Base-by-base conservation (phyloP, 2,113 vertebrate species). In the Hippocampus barbouri region DNA sequence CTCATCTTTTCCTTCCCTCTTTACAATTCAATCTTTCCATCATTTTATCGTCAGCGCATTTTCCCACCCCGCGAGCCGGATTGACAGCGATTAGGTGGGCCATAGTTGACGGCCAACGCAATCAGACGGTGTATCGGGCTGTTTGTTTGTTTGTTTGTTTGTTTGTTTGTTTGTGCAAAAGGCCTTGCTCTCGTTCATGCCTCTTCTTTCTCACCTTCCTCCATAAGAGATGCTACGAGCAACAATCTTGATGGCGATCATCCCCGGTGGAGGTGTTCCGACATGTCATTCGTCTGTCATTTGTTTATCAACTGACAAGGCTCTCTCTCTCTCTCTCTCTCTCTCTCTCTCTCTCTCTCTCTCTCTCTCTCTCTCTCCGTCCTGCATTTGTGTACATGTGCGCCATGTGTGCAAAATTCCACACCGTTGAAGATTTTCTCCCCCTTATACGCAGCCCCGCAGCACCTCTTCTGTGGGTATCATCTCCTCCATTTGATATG, bases 1-100 rank as follows among this genome's bases (percentile, higher is more conserved):
- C 85, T 81, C 72, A 68, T 69, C 74, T 70, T 81, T 79, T 75
- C 74, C 62, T 66, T 66, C 43, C 67, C 66, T 75, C 68, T 79
- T 75, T 83, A 67, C 81, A 68, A 75, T 70, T 83, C 82, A 64
- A 82, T 72, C 78, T 81, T 79, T 85, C 83, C 82, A 69, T 87
- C 87, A 85, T 86, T 76, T 70, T 76, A 85, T 72, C 73, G 84
- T 87, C 77, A 86, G 84, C 74, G 73, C 73, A 70, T 80, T 80
- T 86, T 82, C 82, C 81, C 80, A 85, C 75, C 67, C 71, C 49
- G 76, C 70, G 73, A 85, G 81, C 77, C 78, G 86, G 90, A 92
- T 88, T 92, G 92, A 93, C 87, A 92, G 89, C 89, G 92, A 93
- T 92, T 91, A 91, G 90, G 91, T 92, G 89, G 88, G 91, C 91